phyloP scores from a whole-genome alignment of 1,140 invertebrate species.

The Tetraneura akinire region DNA sequence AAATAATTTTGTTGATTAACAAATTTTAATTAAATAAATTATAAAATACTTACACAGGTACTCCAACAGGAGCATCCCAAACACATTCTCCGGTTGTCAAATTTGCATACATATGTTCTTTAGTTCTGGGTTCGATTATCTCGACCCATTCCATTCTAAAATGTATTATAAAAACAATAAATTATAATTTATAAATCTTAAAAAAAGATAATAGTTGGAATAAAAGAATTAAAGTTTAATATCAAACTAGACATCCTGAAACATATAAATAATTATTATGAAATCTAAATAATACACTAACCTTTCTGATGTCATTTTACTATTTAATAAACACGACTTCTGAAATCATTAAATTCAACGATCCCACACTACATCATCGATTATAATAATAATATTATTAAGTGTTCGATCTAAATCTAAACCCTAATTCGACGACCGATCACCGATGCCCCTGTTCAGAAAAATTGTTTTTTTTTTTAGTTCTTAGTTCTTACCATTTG shows the following conservation, averaged over 20 bases:
- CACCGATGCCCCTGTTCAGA: not conserved
- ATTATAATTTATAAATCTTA: not conserved
- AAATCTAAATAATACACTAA: not conserved
- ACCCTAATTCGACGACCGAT: not conserved
- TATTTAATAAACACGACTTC: not conserved
- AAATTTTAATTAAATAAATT: not conserved
- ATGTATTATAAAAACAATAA: not conserved
- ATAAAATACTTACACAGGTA: conserved; percentile 69
- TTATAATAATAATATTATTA: not conserved
- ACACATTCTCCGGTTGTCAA: conserved; percentile 96
- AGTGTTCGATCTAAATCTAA: too few species aligned
- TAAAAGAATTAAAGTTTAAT: not conserved
- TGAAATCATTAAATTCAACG: not conserved
- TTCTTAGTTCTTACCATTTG: too few species aligned
- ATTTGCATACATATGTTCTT: conserved; percentile 99
- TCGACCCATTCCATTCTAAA: conserved; percentile 94
- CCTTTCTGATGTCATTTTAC: conserved; percentile 39
- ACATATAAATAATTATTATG: not conserved
- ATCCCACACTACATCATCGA: not conserved
- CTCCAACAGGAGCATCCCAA: conserved; percentile 89
- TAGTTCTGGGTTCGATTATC: conserved; percentile 96
- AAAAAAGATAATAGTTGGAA: not conserved
- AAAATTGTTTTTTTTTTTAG: conserved; percentile 28
- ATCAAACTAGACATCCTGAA: too few species aligned
- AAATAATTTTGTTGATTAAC: too few species aligned